Evolutionary conservation across 2,888 invertebrate species (phyloP).

Genomic region (Ecliptopera silaceata): DNA sequence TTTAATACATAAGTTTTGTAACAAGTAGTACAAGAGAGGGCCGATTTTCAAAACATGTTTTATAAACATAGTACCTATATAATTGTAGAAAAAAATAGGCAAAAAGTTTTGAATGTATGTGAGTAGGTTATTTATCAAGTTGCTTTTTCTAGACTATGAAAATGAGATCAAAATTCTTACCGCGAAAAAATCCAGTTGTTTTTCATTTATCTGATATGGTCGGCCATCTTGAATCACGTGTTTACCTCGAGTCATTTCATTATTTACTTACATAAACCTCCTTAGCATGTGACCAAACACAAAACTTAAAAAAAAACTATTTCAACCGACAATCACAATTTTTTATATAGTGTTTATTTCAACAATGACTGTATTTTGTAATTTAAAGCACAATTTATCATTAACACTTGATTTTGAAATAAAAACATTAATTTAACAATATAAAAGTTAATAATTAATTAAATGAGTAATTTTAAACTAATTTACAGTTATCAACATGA

Average conservation of each 20-base stretch:
- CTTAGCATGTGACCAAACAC: constrained; percentile 76
- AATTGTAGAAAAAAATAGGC: too few species aligned
- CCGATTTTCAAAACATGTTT: too few species aligned
- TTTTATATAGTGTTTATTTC: background rate
- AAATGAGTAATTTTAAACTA: constrained; percentile 35
- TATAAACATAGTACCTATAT: too few species aligned
- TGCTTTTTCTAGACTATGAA: background rate
- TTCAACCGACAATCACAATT: background rate
- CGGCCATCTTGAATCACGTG: constrained; percentile 80
- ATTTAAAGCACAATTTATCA: constrained; percentile 21
- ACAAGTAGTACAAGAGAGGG: too few species aligned
- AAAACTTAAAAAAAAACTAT: constrained; percentile 39
- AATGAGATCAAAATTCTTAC: constrained; percentile 53
- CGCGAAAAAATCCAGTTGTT: constrained; percentile 50
- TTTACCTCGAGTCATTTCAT: constrained; percentile 50
- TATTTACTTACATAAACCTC: constrained; percentile 50
- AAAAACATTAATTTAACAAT: constrained; percentile 6
- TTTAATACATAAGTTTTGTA: too few species aligned
- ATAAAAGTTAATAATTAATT: constrained; percentile 31
- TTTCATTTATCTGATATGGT: constrained; percentile 51
- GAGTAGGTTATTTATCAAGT: too few species aligned
- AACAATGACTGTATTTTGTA: background rate
- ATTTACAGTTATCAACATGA: constrained; percentile 38
- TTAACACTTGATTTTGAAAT: constrained; percentile 19
- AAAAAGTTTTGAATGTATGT: too few species aligned